Conservation (phyloP, 2,113 vertebrate species). For the Lepus europaeus region DNA sequence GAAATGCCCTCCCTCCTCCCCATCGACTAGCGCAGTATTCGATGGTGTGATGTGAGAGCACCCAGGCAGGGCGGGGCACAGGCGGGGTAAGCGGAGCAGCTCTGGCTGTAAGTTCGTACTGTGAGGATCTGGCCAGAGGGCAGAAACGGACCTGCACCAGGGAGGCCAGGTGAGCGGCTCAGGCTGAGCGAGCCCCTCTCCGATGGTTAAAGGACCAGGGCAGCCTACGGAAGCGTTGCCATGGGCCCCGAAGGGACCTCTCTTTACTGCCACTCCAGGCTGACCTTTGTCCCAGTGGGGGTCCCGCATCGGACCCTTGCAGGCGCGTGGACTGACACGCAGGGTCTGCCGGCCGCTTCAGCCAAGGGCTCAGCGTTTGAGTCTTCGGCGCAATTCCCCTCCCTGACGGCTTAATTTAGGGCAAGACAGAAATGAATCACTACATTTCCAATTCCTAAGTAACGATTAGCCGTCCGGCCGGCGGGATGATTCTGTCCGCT, state of each 20-base stretch:
- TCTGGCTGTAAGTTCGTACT: neutral
- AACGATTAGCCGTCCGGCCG: slow-evolving; percentile 68
- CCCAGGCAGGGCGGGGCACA: neutral
- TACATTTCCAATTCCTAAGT: slow-evolving; percentile 70
- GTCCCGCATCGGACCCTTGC: neutral
- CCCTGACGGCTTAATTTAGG: slow-evolving; percentile 70
- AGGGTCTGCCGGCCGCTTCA: slow-evolving; percentile 20
- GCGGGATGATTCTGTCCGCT: slow-evolving; percentile 60
- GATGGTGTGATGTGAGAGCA: neutral
- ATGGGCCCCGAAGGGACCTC: neutral
- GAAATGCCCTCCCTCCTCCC: neutral
- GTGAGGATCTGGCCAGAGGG: neutral
- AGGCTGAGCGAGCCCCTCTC: neutral
- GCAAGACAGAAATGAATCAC: slow-evolving; percentile 72
- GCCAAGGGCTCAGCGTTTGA: slow-evolving; percentile 21
- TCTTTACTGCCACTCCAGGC: neutral
- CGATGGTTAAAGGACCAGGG: slow-evolving; percentile 32
- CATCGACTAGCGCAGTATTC: neutral
- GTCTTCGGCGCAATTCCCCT: slow-evolving; percentile 58
- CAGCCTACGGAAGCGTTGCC: slow-evolving; percentile 12
- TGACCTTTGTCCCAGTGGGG: neutral
- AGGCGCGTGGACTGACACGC: slow-evolving; percentile 49
- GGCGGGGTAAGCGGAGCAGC: neutral
- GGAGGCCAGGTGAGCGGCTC: neutral
- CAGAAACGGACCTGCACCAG: neutral